Evolutionary conservation across 2,888 invertebrate genomes (phyloP).

Genomic region (Ptycholaimellus sp.): DNA sequence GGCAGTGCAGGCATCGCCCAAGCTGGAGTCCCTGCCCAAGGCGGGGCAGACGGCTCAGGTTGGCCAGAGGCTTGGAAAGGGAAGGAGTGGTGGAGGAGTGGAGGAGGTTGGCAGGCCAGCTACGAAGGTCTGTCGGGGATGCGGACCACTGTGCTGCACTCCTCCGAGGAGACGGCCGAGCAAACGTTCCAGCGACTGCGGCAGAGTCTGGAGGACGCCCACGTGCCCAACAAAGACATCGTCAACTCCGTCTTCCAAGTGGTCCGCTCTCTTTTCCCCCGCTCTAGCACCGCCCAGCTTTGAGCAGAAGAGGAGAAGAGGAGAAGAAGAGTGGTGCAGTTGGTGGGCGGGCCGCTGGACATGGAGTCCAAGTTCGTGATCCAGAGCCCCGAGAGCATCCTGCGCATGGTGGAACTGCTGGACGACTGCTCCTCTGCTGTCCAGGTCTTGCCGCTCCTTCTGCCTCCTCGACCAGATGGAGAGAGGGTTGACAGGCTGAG

Average conservation of each 20-base stretch:
- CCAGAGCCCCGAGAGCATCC: constrained; percentile 84
- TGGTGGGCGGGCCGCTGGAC: constrained; percentile 97
- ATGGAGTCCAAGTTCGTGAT: constrained; percentile 98
- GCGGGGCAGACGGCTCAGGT: too few relatives aligned
- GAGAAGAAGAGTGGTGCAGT: constrained; percentile 51
- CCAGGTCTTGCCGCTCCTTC: constrained; percentile 42
- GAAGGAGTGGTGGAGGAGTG: too few relatives aligned
- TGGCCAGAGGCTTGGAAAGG: too few relatives aligned
- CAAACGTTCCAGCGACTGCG: constrained; percentile 19
- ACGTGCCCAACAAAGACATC: constrained; percentile 68
- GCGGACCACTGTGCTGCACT: constrained; percentile 13
- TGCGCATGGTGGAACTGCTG: constrained; percentile 80
- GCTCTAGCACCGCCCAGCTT: too few relatives aligned
- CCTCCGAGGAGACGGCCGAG: constrained; percentile 16
- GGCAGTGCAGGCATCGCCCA: too few relatives aligned
- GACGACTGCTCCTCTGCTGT: constrained; percentile 83
- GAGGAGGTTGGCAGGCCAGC: too few relatives aligned
- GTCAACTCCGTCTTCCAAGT: constrained; percentile 91
- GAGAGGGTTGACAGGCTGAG: constrained; percentile 52
- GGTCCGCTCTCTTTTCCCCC: constrained; percentile 43
- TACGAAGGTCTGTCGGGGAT: too few relatives aligned
- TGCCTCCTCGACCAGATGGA: constrained; percentile 5
- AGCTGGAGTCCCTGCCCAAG: too few relatives aligned
- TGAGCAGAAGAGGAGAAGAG: too few relatives aligned
- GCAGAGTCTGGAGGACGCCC: constrained; percentile 57